Evolutionary conservation across 2,797 vertebrate species (phyloP).

Genomic region (Atherinosoma microstoma): DNA sequence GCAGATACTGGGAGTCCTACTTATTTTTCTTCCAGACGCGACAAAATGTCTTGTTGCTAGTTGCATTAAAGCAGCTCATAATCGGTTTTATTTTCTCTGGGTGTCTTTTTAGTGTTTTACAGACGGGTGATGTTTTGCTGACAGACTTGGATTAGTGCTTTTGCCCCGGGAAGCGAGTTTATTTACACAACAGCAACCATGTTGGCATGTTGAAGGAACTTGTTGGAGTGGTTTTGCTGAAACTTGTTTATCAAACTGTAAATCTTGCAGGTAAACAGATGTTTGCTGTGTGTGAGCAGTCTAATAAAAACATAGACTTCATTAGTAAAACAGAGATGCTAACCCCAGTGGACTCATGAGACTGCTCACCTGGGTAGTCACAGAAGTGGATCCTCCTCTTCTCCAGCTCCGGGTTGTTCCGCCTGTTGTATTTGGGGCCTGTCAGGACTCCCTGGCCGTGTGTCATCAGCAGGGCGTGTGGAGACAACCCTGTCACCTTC

Average conservation of each 20-base stretch:
- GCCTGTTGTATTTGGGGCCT: conserved; percentile 90
- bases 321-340: too few relatives aligned
- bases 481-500: conserved; percentile 83
- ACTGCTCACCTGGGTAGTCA: conserved; percentile 85
- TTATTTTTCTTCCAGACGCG: too few relatives aligned
- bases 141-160: conserved; percentile 16
- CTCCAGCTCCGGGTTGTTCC: conserved; percentile 94
- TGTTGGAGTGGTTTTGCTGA: conserved; percentile 16
- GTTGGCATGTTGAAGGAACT: conserved; percentile 7
- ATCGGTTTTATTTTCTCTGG: background rate
- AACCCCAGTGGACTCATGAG: background rate
- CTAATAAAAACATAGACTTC: too few relatives aligned
- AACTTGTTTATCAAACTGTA: conserved; percentile 21
- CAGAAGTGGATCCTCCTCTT: conserved; percentile 94
- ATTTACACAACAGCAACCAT: conserved; percentile 33
- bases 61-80: background rate
- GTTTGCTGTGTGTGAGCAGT: background rate
- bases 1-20: too few relatives aligned
- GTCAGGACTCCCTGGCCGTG: conserved; percentile 87
- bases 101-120: background rate
- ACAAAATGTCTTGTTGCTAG: background rate
- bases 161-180: conserved; percentile 8
- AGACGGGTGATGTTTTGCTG: background rate
- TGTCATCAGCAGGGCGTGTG: conserved; percentile 81
- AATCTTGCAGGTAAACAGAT: background rate